Base-by-base conservation (phyloP, 2,888 invertebrate genomes). In the Ichneumoninae sp. region DNA sequence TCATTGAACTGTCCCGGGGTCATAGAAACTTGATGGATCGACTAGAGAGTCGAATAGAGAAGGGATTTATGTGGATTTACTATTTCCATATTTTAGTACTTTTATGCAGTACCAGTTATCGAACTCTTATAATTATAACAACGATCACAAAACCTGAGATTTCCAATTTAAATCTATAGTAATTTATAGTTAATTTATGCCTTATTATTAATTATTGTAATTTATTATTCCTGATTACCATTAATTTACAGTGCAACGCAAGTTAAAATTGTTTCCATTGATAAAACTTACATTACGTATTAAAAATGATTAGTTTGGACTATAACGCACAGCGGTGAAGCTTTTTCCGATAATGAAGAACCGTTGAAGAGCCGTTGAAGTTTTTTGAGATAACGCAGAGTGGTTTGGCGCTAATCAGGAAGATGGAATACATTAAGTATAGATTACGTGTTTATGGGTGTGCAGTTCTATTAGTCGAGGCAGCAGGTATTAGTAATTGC, bases 401-500 rank as follows among this genome's bases (percentile, higher is more conserved):
- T 26, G 26, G 26, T 57, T 26, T 8, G 22, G 8, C 26, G 4
- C 10, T 26, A 22, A 22, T n/a, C 16, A n/a, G 16, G 6, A 16
- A 16, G 16, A 16, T 30, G 33, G 7, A 33, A 62, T 16, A 33
- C 30, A 16, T 33, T 1, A 2, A 33, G 30, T 26, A 13, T 30
- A 30, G 10, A 30, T 13, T 7, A n/a, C 1, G 33, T 13, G 10
- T 16, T 19, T 57, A 66, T 60, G 33, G 22, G 36, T 5, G n/a
- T 16, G 36, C 30, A n/a, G 33, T 54, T 44, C 40, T 54, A 75
- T 40, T 70, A 30, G 65, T 57, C 19, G 44, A 19, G 36, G 26
- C 22, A 40, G 40, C 26, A 6, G 54, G 8, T 40, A 74, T 52
- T 47, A 69, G 66, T 71, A 77, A 80, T 77, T 76, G 76, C 60